Percentiles rank a stretch among this genome's conserved stretches.
These are phyloP conservation scores for Menidia menidia DNA, from an alignment of 2,797 vertebrate genomes.

Conservation along the genomic window DNA sequence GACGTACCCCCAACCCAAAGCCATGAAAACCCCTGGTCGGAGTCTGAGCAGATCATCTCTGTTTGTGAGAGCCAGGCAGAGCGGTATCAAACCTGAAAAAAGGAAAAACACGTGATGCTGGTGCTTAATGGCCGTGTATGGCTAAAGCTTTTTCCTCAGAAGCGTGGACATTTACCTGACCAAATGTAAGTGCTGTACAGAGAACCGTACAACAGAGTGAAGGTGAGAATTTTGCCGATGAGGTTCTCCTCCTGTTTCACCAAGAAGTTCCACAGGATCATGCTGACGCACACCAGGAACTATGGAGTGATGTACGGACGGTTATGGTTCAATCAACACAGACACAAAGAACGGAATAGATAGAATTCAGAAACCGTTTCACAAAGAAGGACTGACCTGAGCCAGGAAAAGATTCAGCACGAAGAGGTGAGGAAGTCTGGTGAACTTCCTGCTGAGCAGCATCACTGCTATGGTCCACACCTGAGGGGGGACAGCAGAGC, in stretches of 20 bases:
- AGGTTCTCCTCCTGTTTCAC: conserved; percentile 87
- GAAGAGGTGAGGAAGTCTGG: conserved; percentile 93
- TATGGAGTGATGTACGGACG: conserved; percentile 50
- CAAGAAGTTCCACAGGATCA: conserved; percentile 94
- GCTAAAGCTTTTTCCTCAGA: not conserved
- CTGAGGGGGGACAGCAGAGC: conserved; percentile 65
- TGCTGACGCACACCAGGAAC: conserved; percentile 92
- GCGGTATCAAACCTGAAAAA: conserved; percentile 90
- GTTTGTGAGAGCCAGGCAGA: conserved; percentile 90
- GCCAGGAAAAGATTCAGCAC: conserved; percentile 93
- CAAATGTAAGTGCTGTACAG: conserved; percentile 96
- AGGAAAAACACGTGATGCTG: not conserved
- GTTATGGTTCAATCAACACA: not conserved
- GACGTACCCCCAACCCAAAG: conserved; percentile 95
- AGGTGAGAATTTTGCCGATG: conserved; percentile 88
- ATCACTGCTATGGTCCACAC: conserved; percentile 93
- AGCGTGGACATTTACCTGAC: conserved; percentile 86
- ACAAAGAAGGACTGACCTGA: conserved; percentile 82
- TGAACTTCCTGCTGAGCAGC: conserved; percentile 93
- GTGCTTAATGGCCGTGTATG: not conserved
- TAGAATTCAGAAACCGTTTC: not conserved
- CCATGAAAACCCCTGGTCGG: conserved; percentile 87
- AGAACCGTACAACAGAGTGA: conserved; percentile 93
- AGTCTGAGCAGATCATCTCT: conserved; percentile 89
- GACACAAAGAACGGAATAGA: too few relatives aligned